Conservation (phyloP, 1,140 invertebrate genomes). For the Apis dorsata region DNA sequence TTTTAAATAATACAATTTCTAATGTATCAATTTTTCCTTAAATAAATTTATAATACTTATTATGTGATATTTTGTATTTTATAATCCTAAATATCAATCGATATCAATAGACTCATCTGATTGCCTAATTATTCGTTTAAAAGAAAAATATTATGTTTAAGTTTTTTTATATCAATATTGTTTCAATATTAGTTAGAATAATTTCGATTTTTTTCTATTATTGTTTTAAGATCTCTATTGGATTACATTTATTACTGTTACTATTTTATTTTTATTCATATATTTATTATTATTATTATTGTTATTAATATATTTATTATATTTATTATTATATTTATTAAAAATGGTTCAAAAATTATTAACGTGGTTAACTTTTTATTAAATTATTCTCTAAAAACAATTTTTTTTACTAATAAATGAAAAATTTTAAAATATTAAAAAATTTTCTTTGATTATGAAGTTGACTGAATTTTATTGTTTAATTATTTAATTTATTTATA, state of each 20-base stretch:
- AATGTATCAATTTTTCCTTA: background rate
- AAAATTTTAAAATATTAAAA: background rate
- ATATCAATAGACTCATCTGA: background rate
- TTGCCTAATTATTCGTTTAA: background rate
- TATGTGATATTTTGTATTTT: background rate
- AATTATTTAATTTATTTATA: too few species aligned
- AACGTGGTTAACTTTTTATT: background rate
- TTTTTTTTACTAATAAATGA: background rate
- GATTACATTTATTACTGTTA: background rate
- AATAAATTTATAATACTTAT: background rate
- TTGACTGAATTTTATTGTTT: too few species aligned
- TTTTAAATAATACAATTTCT: background rate
- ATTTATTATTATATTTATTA: background rate
- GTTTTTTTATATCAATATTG: background rate
- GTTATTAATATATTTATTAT: background rate
- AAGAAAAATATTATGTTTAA: background rate
- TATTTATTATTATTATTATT: background rate
- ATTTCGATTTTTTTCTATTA: background rate
- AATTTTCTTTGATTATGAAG: background rate
- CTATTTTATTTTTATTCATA: background rate
- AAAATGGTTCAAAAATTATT: background rate
- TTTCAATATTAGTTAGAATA: background rate
- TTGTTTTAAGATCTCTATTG: background rate
- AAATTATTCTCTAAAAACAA: background rate
- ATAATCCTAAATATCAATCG: background rate